These are phyloP conservation scores for Anas acuta DNA, from an alignment of 2,797 vertebrate genomes.

Conservation along the genomic window DNA sequence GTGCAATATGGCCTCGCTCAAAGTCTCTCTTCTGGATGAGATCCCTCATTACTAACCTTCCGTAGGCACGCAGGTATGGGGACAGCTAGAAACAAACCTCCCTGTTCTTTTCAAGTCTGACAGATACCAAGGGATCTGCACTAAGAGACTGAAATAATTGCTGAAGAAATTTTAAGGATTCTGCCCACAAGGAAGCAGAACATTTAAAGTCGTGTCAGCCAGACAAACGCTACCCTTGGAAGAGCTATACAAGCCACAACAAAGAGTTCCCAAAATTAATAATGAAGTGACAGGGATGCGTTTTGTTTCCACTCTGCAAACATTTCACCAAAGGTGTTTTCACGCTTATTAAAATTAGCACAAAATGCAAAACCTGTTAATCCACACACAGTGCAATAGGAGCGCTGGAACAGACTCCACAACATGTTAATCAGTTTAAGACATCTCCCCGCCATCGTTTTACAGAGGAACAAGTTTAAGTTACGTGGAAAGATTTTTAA, in stretches of 20 bases:
- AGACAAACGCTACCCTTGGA: background rate
- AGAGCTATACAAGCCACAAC: constrained; percentile 4
- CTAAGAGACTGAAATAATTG: background rate
- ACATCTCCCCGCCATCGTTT: background rate
- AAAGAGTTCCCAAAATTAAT: background rate
- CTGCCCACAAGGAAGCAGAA: background rate
- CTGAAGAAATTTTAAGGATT: background rate
- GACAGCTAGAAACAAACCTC: background rate
- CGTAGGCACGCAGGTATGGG: background rate
- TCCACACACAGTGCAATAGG: background rate
- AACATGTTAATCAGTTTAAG: background rate
- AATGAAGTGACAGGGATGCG: background rate
- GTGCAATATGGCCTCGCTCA: background rate
- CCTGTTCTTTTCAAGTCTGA: background rate
- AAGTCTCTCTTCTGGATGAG: background rate
- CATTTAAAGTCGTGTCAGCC: background rate
- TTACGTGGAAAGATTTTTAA: background rate
- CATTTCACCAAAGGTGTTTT: background rate
- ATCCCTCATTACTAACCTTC: background rate
- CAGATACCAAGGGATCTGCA: background rate
- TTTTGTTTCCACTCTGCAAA: constrained; percentile 47
- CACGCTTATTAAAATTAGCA: constrained; percentile 22
- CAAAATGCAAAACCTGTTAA: constrained; percentile 55
- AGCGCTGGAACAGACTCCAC: background rate
- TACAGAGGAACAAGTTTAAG: background rate